Evolutionary conservation across 2,888 invertebrate species (phyloP).

Genomic region (Yponomeuta sedellus): DNA sequence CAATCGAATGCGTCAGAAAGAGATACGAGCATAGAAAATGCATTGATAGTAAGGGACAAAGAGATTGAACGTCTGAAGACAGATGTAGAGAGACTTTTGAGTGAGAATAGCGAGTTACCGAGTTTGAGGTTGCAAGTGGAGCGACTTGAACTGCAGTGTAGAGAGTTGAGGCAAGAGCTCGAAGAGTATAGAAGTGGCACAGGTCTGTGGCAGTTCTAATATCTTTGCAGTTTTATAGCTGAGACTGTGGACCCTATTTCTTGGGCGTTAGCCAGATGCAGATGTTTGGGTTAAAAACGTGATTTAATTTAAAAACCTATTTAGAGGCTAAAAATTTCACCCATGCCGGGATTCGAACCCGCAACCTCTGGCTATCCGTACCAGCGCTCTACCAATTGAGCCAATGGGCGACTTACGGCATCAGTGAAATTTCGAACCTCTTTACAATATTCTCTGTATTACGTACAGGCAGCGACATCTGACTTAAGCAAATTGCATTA

Average conservation of each 20-base stretch:
- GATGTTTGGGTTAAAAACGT: no score
- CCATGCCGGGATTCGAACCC: no score
- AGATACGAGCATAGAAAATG: neutral
- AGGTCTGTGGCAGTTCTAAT: neutral
- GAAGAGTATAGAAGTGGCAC: neutral
- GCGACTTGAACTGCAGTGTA: neutral
- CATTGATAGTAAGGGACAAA: neutral
- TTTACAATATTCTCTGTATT: no score
- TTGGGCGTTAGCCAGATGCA: no score
- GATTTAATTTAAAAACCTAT: no score
- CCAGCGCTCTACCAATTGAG: no score
- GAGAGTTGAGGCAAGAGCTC: neutral
- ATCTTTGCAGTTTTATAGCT: neutral
- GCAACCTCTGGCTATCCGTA: no score
- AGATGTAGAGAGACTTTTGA: neutral
- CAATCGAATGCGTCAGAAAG: neutral
- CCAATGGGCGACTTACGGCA: no score
- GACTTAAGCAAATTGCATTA: no score
- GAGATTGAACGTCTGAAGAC: neutral
- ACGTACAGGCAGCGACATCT: no score
- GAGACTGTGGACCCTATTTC: neutral
- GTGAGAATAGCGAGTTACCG: neutral
- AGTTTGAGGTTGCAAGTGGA: neutral
- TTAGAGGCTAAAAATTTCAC: no score
- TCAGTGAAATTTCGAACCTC: no score